phyloP scores from a whole-genome alignment of 2,113 vertebrate genomes.

The Grus americana region DNA sequence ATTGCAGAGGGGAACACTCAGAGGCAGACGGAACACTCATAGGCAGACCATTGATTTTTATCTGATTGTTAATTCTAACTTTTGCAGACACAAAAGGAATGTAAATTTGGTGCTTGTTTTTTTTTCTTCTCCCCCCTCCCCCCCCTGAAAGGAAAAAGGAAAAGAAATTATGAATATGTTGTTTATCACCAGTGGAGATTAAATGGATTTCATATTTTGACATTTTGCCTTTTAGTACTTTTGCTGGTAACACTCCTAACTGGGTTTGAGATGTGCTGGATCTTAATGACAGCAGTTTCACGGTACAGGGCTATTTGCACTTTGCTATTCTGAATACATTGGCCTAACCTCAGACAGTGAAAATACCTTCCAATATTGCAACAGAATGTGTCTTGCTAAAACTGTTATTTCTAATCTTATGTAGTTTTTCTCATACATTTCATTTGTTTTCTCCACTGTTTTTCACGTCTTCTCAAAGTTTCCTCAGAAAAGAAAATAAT shows the following conservation, averaged over 20 bases:
- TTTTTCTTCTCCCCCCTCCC: no score
- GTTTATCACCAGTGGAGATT: background rate
- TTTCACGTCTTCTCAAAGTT: background rate
- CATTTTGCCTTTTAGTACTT: background rate
- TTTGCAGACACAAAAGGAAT: background rate
- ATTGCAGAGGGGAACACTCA: background rate
- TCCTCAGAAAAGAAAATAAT: background rate
- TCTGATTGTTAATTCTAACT: background rate
- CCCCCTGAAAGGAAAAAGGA: background rate
- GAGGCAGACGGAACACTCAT: background rate
- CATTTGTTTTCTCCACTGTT: background rate
- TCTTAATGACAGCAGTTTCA: background rate
- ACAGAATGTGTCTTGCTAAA: background rate
- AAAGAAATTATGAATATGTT: background rate
- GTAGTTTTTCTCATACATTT: background rate
- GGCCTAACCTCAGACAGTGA: background rate
- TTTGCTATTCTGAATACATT: background rate
- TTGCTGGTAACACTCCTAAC: background rate
- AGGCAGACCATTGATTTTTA: background rate
- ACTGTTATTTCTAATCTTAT: background rate
- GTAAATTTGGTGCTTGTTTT: background rate
- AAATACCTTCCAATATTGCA: background rate
- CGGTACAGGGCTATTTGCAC: background rate
- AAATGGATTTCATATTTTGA: background rate
- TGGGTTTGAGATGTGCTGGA: background rate